phyloP scores from a whole-genome alignment of 1,140 invertebrate genomes.

The Cepaea nemoralis region DNA sequence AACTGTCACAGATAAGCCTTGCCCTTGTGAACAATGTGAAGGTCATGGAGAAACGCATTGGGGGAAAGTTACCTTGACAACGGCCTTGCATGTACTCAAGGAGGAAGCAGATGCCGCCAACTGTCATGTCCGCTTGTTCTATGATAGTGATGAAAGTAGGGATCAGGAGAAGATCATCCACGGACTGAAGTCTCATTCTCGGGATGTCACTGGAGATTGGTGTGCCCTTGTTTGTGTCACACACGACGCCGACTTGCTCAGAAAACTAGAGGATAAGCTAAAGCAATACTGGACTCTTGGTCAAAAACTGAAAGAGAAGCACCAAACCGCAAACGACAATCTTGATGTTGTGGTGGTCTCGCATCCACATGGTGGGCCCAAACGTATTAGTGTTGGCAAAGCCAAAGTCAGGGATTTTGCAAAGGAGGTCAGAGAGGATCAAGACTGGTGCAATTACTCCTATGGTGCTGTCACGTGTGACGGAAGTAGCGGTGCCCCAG shows the following conservation, averaged over 20 bases:
- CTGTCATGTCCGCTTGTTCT: neutral
- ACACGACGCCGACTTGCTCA: neutral
- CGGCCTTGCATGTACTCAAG: neutral
- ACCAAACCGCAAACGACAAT: neutral
- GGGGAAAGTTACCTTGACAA: neutral
- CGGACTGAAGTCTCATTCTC: neutral
- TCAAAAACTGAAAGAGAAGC: neutral
- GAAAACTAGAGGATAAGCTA: neutral
- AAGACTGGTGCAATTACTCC: slow-evolving; percentile 5
- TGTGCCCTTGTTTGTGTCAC: slow-evolving; percentile 1
- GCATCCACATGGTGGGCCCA: slow-evolving; percentile 16
- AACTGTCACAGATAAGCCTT: neutral
- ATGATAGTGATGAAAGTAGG: neutral
- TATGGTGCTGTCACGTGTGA: neutral
- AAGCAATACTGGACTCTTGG: neutral
- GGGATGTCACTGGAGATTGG: neutral
- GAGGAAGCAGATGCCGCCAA: neutral
- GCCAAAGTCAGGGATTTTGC: neutral
- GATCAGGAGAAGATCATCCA: too few relatives aligned
- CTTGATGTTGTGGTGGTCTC: neutral
- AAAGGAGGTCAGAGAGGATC: neutral
- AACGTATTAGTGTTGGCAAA: neutral
- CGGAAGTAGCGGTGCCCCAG: slow-evolving; percentile 7
- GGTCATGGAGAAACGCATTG: neutral
- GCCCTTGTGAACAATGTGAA: neutral